A percentile compares a stretch with the other conserved stretches of the same genome.
phyloP scores from a whole-genome alignment of 1,140 invertebrate genomes.

The Ylistrum balloti region DNA sequence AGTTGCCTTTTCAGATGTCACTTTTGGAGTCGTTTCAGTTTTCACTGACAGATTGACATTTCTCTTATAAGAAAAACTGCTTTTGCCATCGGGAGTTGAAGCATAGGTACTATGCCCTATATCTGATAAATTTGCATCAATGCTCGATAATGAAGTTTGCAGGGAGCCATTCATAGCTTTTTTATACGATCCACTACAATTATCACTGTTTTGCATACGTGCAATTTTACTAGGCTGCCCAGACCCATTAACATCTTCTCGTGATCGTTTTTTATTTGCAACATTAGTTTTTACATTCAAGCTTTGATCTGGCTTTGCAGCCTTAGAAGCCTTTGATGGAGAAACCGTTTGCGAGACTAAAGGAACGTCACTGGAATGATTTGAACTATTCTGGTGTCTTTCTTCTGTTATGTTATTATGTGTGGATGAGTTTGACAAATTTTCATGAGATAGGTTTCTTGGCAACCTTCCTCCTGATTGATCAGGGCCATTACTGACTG shows the following conservation, averaged over 20 bases:
- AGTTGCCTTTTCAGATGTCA: constrained; percentile 49
- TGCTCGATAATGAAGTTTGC: constrained; percentile 7
- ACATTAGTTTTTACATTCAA: constrained; percentile 76
- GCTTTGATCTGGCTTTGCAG: constrained; percentile 68
- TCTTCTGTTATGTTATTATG: constrained; percentile 43
- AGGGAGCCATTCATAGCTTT: constrained; percentile 52
- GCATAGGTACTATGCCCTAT: constrained; percentile 51
- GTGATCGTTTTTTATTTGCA: constrained; percentile 73
- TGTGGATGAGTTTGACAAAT: constrained; percentile 52
- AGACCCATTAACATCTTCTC: constrained; percentile 53
- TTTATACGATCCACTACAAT: constrained; percentile 17
- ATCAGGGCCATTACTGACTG: constrained; percentile 19
- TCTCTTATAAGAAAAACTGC: constrained; percentile 57
- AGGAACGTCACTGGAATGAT: constrained; percentile 67
- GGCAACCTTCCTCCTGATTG: constrained; percentile 30
- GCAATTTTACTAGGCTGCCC: constrained; percentile 44
- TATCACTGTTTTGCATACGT: constrained; percentile 50
- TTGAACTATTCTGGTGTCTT: constrained; percentile 53
- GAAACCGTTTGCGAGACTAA: constrained; percentile 48
- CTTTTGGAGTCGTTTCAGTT: constrained; percentile 53
- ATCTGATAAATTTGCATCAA: constrained; percentile 50
- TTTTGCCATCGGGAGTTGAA: constrained; percentile 54
- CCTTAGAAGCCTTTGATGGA: constrained; percentile 60
- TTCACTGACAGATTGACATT: constrained; percentile 57
- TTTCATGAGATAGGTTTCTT: constrained; percentile 61